A percentile compares a stretch with the other conserved stretches of the same genome.
These are phyloP conservation scores for Mya arenaria DNA, from an alignment of 1,140 invertebrate species.

Conservation along the genomic window DNA sequence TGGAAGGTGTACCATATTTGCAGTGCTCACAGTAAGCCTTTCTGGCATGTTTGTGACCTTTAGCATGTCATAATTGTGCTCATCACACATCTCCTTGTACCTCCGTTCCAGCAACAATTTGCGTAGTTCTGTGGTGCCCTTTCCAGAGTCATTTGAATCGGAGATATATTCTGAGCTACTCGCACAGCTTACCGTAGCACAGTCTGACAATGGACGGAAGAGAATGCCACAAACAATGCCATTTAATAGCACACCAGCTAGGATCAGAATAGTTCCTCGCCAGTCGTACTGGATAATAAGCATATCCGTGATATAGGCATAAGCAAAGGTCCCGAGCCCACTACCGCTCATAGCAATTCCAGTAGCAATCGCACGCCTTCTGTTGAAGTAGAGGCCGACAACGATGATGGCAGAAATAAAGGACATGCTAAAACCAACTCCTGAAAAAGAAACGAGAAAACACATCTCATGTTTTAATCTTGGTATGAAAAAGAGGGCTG, in stretches of 20 bases:
- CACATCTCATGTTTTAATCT: conserved; percentile 88
- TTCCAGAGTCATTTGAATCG: too few species aligned
- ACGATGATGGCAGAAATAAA: conserved; percentile 86
- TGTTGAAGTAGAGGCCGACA: conserved; percentile 95
- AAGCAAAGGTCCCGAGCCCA: conserved; percentile 78
- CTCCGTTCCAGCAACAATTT: too few species aligned
- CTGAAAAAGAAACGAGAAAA: conserved; percentile 87
- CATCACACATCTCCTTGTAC: too few species aligned
- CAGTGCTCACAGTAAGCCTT: too few species aligned
- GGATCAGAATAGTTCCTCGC: conserved; percentile 87
- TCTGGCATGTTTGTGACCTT: too few species aligned
- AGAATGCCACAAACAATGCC: conserved; percentile 89
- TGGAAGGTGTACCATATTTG: too few species aligned
- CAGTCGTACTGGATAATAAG: conserved; percentile 74
- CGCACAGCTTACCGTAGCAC: not conserved
- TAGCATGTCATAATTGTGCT: too few species aligned
- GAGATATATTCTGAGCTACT: conserved; percentile 88
- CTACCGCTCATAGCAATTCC: conserved; percentile 87
- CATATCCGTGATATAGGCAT: conserved; percentile 73
- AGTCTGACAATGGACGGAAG: conserved; percentile 87
- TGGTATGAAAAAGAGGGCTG: conserved; percentile 90
- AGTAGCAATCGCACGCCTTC: conserved; percentile 93
- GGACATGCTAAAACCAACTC: conserved; percentile 92
- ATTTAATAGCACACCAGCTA: conserved; percentile 89
- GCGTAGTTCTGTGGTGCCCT: too few species aligned